Conservation (phyloP, 2,888 invertebrate genomes). For the Steromphala cineraria region DNA sequence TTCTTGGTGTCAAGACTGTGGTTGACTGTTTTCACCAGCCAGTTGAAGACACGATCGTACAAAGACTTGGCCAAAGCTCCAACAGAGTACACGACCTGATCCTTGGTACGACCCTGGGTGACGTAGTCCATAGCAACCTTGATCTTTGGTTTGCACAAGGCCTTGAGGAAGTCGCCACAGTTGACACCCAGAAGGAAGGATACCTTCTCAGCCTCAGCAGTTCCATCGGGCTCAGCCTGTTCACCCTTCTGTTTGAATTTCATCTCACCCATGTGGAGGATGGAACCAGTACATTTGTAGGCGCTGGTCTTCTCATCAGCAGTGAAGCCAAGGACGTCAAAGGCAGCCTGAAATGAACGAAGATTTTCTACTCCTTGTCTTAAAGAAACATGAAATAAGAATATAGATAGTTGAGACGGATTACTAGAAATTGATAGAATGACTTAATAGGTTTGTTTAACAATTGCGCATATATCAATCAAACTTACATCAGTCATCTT, state of each 20-base stretch:
- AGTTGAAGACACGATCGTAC: slow-evolving; percentile 79
- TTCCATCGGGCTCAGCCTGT: slow-evolving; percentile 80
- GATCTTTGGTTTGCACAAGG: slow-evolving; percentile 92
- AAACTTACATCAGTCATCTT: slow-evolving; percentile 69
- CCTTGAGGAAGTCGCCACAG: slow-evolving; percentile 86
- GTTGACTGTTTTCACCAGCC: slow-evolving; percentile 99
- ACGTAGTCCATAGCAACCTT: slow-evolving; percentile 98
- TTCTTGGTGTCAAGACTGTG: slow-evolving; percentile 98
- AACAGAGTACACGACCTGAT: slow-evolving; percentile 78
- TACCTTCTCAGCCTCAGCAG: slow-evolving; percentile 89
- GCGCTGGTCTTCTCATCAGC: slow-evolving; percentile 94
- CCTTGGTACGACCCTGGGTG: slow-evolving; percentile 98
- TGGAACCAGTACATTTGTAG: slow-evolving; percentile 97
- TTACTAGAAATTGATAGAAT: no score
- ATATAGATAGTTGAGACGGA: no score
- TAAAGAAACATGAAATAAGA: no score
- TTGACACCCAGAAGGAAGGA: slow-evolving; percentile 94
- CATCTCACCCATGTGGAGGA: slow-evolving; percentile 99
- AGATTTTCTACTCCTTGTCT: no score
- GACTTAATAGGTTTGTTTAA: no score
- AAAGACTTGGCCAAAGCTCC: slow-evolving; percentile 76
- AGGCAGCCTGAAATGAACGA: slow-evolving; percentile 93
- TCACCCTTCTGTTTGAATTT: slow-evolving; percentile 99
- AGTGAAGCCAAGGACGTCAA: slow-evolving; percentile 98
- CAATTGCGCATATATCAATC: no score